Evolutionary conservation across 2,888 invertebrate genomes (phyloP), one percentile per base, ranked within the genome.

Genomic region (Germaria angustata): DNA sequence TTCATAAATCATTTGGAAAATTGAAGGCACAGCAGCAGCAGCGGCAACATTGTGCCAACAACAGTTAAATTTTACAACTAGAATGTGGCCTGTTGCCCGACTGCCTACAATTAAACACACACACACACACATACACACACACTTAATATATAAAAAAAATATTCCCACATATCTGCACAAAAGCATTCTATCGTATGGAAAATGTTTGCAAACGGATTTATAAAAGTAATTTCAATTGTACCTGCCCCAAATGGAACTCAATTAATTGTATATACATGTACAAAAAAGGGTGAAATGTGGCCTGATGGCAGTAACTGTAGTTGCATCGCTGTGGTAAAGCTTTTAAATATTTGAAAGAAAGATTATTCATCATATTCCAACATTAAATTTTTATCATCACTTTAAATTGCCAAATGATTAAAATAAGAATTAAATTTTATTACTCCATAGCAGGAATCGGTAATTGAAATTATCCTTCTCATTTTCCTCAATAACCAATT

Each of bases 1-100:
- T 90, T 86, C 88, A 90, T 90, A 90, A 90, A 90, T 90, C 90
- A 90, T 88, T 87, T 80, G 85, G 82, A 85, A 87, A 88, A 89
- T 88, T 87, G 87, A 86, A 85, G 85, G 72, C 72, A 66, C 84
- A 78, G 65, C 73, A 79, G 66, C 75, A 76, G 68, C 84, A 77
- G 65, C 73, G 77, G 66, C 66, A 72, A 71, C 55, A 75, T 44
- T 53, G 36, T 41, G 68, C 39, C 81, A 84, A 79, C 61, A 76
- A 76, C 69, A 84, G 49, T 75, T 55, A 17, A 34, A 63, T 34
- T 53, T 51, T 34, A 41, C 4, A 63, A 44, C 61, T 41, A 28
- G 3, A 51, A n/a, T 32, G 4, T n/a, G 65, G 44, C 24, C n/a
- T n/a, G n/a, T n/a, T n/a, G n/a, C n/a, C n/a, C n/a, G n/a, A n/a